These are phyloP conservation scores for Canis aureus DNA, from an alignment of 2,113 vertebrate genomes.

Conservation along the genomic window DNA sequence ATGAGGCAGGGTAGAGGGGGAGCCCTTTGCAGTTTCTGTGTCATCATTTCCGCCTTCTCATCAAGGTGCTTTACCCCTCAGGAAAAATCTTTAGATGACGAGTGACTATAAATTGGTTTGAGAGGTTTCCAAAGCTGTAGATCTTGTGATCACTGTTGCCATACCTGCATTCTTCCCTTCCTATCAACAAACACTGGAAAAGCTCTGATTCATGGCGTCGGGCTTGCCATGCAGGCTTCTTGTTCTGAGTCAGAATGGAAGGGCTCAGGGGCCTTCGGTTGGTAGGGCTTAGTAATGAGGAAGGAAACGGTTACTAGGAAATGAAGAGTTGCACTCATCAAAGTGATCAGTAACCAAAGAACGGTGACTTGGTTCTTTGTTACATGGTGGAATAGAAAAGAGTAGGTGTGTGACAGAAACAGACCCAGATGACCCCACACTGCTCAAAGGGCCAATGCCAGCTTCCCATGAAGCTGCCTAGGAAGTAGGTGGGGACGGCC, in stretches of 20 bases:
- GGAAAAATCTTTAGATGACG: conserved; percentile 75
- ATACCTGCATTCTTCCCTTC: conserved; percentile 80
- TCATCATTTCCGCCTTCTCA: conserved; percentile 74
- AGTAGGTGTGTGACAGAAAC: conserved; percentile 80
- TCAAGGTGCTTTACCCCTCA: conserved; percentile 74
- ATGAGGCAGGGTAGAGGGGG: background rate
- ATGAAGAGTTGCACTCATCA: conserved; percentile 79
- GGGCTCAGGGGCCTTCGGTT: conserved; percentile 78
- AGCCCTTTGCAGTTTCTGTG: conserved; percentile 15
- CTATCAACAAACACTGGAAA: conserved; percentile 84
- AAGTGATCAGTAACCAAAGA: conserved; percentile 81
- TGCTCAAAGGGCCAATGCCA: conserved; percentile 68
- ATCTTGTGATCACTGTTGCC: conserved; percentile 75
- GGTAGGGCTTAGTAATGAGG: conserved; percentile 83
- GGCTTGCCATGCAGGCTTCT: conserved; percentile 72
- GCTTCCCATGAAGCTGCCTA: conserved; percentile 77
- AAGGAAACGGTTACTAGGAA: conserved; percentile 85
- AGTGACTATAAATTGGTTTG: conserved; percentile 81
- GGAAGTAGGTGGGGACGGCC: conserved; percentile 81
- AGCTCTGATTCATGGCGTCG: conserved; percentile 82
- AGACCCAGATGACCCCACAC: conserved; percentile 73
- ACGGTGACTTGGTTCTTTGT: conserved; percentile 82
- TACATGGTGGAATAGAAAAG: conserved; percentile 82
- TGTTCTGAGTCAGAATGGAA: conserved; percentile 85
- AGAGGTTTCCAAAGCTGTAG: conserved; percentile 78